These are phyloP conservation scores for Phoxinus dragarum DNA, from an alignment of 2,797 vertebrate species.

Conservation along the genomic window DNA sequence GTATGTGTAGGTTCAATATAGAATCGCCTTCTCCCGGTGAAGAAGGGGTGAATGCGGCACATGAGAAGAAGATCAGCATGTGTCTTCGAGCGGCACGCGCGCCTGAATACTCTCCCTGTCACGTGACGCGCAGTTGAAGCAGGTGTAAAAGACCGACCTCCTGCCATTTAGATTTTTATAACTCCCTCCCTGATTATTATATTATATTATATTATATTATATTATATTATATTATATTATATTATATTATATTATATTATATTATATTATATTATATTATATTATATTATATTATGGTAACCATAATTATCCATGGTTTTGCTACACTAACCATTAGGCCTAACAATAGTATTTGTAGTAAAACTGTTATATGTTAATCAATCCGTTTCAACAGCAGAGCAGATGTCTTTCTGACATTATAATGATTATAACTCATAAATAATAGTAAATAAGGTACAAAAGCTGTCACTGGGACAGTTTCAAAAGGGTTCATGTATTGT, in stretches of 20 bases:
- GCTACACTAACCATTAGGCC: too few relatives aligned
- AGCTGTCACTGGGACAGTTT: too few relatives aligned
- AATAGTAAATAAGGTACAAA: too few relatives aligned
- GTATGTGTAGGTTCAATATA: background rate
- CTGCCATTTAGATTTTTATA: background rate
- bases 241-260: conserved; percentile 14
- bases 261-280: background rate
- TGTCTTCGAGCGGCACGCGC: background rate
- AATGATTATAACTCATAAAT: too few relatives aligned
- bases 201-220: too few relatives aligned
- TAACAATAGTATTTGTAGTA: too few relatives aligned
- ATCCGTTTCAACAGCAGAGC: too few relatives aligned
- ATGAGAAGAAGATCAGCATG: background rate
- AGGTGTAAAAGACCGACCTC: background rate
- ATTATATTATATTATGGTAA: background rate
- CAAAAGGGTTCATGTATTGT: too few relatives aligned
- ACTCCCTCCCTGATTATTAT: background rate
- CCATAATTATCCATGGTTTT: too few relatives aligned
- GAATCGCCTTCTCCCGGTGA: background rate
- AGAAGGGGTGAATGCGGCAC: background rate
- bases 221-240: too few relatives aligned
- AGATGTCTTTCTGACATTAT: too few relatives aligned
- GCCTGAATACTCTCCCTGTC: background rate
- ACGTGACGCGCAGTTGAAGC: conserved; percentile 6
- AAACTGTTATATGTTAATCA: too few relatives aligned